Conservation (phyloP, 2,113 vertebrate genomes). For the Lucifuga dentata region DNA sequence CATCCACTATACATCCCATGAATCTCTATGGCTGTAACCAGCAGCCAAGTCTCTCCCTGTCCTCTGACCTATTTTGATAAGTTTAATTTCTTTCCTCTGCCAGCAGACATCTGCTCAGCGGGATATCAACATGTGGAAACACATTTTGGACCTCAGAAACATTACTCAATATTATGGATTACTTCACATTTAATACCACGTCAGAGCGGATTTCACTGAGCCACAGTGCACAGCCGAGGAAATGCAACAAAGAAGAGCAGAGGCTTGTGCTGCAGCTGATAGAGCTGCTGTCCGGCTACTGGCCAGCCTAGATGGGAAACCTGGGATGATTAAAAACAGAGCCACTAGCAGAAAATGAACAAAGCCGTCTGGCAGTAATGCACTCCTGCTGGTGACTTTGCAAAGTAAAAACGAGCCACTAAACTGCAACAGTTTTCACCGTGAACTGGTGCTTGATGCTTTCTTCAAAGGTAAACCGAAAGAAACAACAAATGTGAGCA, state of each 20-base stretch:
- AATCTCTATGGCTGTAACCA: not conserved
- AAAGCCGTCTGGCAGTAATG: too few species aligned
- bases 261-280: conserved; percentile 40
- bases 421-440: too few species aligned
- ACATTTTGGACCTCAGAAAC: conserved; percentile 13
- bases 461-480: too few species aligned
- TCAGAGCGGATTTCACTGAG: conserved; percentile 54
- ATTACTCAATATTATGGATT: conserved; percentile 41
- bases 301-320: too few species aligned
- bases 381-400: too few species aligned
- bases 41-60: not conserved
- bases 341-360: too few species aligned
- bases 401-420: too few species aligned
- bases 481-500: too few species aligned
- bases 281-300: conserved; percentile 5
- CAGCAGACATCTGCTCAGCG: conserved; percentile 13
- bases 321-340: too few species aligned
- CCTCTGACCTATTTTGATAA: conserved; percentile 15
- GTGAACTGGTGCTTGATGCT: too few species aligned
- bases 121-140: conserved; percentile 1
- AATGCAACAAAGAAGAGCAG: conserved; percentile 18
- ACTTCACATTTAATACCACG: conserved; percentile 62
- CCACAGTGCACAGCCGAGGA: conserved; percentile 35
- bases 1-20: not conserved
- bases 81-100: conserved; percentile 11